phyloP scores from a whole-genome alignment of 2,113 vertebrate genomes.

The Protobothrops mucrosquamatus region DNA sequence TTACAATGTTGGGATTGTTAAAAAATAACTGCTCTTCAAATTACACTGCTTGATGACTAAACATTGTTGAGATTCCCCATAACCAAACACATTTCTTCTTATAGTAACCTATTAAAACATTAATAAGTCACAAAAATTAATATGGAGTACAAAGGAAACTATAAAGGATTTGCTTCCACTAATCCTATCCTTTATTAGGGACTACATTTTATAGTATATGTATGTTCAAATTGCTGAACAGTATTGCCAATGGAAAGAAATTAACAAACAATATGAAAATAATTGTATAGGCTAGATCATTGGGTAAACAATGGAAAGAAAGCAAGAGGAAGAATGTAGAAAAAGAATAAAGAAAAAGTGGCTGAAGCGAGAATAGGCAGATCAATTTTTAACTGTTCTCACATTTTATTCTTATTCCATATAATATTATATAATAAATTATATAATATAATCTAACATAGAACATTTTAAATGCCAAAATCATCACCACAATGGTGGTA shows the following conservation, averaged over 20 bases:
- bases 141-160: not conserved
- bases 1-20: not conserved
- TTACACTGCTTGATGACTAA: not conserved
- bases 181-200: not conserved
- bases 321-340: not conserved
- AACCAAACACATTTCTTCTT: not conserved
- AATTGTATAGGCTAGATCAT: not conserved
- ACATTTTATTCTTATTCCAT: not conserved
- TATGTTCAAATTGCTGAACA: not conserved
- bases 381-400: not conserved
- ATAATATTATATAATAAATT: not conserved
- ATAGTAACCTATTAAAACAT: not conserved
- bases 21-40: not conserved
- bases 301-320: not conserved
- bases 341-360: not conserved
- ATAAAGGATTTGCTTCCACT: not conserved
- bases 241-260: not conserved
- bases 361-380: not conserved
- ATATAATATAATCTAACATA: not conserved
- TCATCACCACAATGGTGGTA: not conserved
- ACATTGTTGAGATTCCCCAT: not conserved
- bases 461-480: not conserved
- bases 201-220: not conserved
- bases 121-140: not conserved
- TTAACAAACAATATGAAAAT: not conserved